Evolutionary conservation across 30 jellyfish, hydroid and myxozoan genomes (phyloP), one percentile per base, ranked within the genome.

Genomic region (Turritopsis dohrnii): DNA sequence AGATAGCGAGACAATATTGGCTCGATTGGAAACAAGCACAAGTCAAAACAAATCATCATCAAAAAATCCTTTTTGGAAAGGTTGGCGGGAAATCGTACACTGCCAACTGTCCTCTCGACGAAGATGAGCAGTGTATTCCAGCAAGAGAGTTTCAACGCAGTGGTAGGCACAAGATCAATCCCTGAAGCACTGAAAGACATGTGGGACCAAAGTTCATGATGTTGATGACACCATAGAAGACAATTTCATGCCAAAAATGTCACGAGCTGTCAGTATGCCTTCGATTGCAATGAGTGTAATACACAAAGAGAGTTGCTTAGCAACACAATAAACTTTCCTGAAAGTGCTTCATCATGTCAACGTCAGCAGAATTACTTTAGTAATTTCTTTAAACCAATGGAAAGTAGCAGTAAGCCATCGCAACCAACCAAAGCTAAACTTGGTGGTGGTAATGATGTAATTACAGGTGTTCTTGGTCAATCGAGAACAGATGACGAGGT

Each of bases 141-240:
- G 18, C 29, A 28, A 21, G 29, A 29, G 41, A 74, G 9, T 69
- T 69, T 27, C 77, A 69, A 31, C 76, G 79, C 24, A 20, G 29
- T 79, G 80, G 28, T 29, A 29, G n/a, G 80, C 85, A 79, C 85
- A 20, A 83, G 85, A 0, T 79, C 85, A 25, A 79, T 79, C 18
- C 85, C 85, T 0, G 85, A 79, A 22, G 79, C 85, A 20, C 18
- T 79, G 24, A 52, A 21, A 30, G 53, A 79, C 71, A 24, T 74
- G 65, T 24, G 54, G n/a, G 54, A 24, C 53, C 8, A 74, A 74
- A 74, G 65, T 29, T 29, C 83, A 74, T 0, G 83, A 74, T 29
- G 53, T 29, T 16, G 65, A 26, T 24, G n/a, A 16, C 17, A 27
- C 53, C 22, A 77, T 24, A 28, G 27, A 23, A 24, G 29, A 31